phyloP scores from a whole-genome alignment of 2,888 invertebrate species.

The Diaphora mendica region DNA sequence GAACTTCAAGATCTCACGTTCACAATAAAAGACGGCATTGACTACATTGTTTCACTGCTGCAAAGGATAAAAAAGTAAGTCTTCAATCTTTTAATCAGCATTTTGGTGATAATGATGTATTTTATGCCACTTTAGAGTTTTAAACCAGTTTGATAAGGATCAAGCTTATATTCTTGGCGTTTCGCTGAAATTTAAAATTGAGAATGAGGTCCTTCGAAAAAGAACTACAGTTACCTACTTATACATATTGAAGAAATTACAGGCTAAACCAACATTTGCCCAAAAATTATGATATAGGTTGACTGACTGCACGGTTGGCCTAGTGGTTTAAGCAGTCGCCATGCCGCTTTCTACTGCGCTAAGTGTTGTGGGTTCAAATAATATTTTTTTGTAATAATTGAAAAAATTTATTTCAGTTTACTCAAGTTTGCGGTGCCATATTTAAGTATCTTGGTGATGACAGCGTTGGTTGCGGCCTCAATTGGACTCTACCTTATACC shows the following conservation, averaged over 20 bases:
- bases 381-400: neutral
- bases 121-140: neutral
- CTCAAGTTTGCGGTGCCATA: constrained; percentile 79
- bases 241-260: no score
- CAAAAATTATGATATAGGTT: no score
- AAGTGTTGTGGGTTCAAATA: no score
- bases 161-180: neutral
- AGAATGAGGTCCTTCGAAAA: no score
- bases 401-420: constrained; percentile 69
- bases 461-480: constrained; percentile 62
- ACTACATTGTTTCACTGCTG: constrained; percentile 76
- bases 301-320: no score
- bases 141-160: neutral
- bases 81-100: neutral
- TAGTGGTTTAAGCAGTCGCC: no score
- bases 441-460: constrained; percentile 74
- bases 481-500: constrained; percentile 74
- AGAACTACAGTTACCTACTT: no score
- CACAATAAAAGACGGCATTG: constrained; percentile 81
- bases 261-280: no score
- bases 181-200: neutral
- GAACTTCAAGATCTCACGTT: constrained; percentile 80
- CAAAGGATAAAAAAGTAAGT: constrained; percentile 80
- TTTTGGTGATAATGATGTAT: neutral
- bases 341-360: no score